Base-by-base conservation (phyloP, 2,888 invertebrate species). In the Parnassius apollo region DNA sequence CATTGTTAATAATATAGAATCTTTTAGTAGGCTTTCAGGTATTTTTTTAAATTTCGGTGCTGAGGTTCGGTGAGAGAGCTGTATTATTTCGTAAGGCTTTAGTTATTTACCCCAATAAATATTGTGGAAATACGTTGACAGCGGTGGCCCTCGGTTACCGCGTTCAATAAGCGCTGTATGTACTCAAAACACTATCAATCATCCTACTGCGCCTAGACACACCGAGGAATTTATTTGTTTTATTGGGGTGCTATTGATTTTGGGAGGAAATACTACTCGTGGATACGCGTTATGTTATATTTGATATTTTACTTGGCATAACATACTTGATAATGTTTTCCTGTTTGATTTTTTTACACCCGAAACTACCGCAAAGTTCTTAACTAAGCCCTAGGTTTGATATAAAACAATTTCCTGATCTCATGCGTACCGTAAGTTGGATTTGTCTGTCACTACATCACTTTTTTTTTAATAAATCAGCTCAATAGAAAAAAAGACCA, bases 121-220 rank as follows among this genome's bases (percentile, higher is more conserved):
- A 69, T 67, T 66, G 65, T 69, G 72, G 76, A 69, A 74, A 77
- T 79, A 70, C 72, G 71, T 75, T 69, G 75, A 71, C 74, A 72
- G 77, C 73, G 61, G 48, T 75, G 46, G 53, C 78, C 78, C 75
- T 72, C 76, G 73, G 75, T 78, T 78, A 77, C 69, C 71, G 70
- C 78, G 81, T 81, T 81, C 86, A 83, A 86, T 88, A 85, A 83
- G 72, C 75, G 82, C 77, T 79, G 74, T 83, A 83, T 87, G 80
- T 85, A 76, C 79, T 84, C 84, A 83, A 82, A 84, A 81, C 84
- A 86, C 86, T 87, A 91, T 91, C 89, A 89, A 90, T 91, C 89
- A 91, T 88, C 74, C 78, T 76, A 75, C 72, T 73, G 78, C 75
- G 78, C 80, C 77, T 81, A 82, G 82, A 83, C 80, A 82, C 78